These are phyloP conservation scores for Brachyhypopomus occidentalis DNA, from an alignment of 2,113 vertebrate species.

Conservation along the genomic window DNA sequence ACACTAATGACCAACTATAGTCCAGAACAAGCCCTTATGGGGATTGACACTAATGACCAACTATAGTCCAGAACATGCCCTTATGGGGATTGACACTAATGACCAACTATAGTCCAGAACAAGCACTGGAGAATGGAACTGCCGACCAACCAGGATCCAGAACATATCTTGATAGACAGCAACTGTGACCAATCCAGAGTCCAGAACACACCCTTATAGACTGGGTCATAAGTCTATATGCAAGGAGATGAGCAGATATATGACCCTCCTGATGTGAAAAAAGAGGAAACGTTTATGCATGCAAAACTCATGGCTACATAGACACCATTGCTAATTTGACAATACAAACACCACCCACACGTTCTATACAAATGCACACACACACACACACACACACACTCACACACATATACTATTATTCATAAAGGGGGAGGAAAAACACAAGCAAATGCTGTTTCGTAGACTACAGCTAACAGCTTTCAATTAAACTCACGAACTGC, in stretches of 20 bases:
- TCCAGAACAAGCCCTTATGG: no score
- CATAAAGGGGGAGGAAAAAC: neutral
- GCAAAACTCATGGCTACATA: neutral
- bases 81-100: neutral
- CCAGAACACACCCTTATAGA: neutral
- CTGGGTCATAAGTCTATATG: neutral
- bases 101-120: neutral
- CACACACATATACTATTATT: slow-evolving; percentile 2
- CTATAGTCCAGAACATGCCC: neutral
- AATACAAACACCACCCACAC: neutral
- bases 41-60: neutral
- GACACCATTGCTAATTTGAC: neutral
- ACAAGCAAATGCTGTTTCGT: neutral
- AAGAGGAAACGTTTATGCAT: neutral
- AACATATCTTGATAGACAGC: neutral
- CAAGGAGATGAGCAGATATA: neutral
- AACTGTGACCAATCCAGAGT: neutral
- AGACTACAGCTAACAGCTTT: slow-evolving; percentile 46
- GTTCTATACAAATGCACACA: neutral
- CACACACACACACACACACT: neutral
- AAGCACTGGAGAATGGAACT: no score
- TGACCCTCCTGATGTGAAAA: neutral
- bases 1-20: no score
- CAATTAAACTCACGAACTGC: slow-evolving; percentile 40
- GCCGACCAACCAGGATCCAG: neutral